These are phyloP conservation scores for Sardina pilchardus DNA, from an alignment of 2,113 vertebrate genomes.

Conservation along the genomic window DNA sequence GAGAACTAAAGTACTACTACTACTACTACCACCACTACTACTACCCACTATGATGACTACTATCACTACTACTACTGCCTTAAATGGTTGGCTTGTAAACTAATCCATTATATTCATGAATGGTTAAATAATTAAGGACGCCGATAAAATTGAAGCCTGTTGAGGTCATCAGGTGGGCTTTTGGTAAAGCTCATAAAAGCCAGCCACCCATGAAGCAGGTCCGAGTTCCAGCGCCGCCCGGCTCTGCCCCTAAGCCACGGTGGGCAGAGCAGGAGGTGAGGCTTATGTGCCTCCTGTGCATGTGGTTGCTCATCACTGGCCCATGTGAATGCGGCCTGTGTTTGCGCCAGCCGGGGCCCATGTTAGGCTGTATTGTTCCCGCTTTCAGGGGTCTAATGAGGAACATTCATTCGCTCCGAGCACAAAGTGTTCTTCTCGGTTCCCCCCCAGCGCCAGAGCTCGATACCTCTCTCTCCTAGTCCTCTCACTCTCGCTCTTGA, in stretches of 20 bases:
- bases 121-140: neutral
- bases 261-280: neutral
- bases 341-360: slow-evolving; percentile 6
- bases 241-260: neutral
- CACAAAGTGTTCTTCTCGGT: slow-evolving; percentile 14
- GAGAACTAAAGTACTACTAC: too few relatives aligned
- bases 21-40: neutral
- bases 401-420: slow-evolving; percentile 28
- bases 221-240: neutral
- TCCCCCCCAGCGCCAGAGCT: neutral
- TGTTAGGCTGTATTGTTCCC: slow-evolving; percentile 26
- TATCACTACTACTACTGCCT: neutral
- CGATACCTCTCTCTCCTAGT: neutral
- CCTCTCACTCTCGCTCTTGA: too few relatives aligned
- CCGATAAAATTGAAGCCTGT: neutral
- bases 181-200: neutral
- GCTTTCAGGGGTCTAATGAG: slow-evolving; percentile 24
- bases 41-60: too few relatives aligned
- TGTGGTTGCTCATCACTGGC: slow-evolving; percentile 12
- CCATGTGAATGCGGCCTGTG: neutral
- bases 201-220: neutral
- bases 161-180: neutral
- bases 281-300: slow-evolving; percentile 10
- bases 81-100: neutral
- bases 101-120: neutral